A percentile compares a stretch with the other conserved stretches of the same genome.
Conservation (phyloP, 2,888 invertebrate species). For the Byasa hedistus region DNA sequence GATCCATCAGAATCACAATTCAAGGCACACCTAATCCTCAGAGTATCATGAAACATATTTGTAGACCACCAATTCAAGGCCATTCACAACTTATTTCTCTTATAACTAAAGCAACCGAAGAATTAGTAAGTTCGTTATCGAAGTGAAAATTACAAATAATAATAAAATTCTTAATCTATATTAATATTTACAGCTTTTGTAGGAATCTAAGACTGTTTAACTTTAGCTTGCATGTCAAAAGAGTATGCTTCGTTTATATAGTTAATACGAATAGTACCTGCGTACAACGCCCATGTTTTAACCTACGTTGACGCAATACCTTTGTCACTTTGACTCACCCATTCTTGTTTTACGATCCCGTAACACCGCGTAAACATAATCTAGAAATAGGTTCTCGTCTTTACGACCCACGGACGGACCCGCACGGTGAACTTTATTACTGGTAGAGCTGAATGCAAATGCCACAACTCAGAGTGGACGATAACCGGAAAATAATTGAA, state of each 20-base stretch:
- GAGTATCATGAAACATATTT: too few species aligned
- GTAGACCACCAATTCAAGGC: too few species aligned
- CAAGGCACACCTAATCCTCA: too few species aligned
- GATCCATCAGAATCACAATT: too few species aligned
- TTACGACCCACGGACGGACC: conserved; percentile 54
- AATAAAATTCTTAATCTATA: too few species aligned
- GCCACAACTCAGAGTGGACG: conserved; percentile 37
- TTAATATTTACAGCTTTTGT: too few species aligned
- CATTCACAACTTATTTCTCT: too few species aligned
- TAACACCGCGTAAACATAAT: conserved; percentile 59
- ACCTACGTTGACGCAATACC: conserved; percentile 17
- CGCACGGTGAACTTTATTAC: conserved; percentile 50
- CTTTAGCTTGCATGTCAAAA: not conserved
- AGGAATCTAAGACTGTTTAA: not conserved
- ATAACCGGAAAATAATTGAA: conserved; percentile 55
- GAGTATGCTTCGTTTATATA: not conserved
- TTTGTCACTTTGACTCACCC: conserved; percentile 47
- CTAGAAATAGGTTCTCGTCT: conserved; percentile 57
- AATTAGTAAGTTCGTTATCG: too few species aligned
- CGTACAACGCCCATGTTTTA: conserved; percentile 7
- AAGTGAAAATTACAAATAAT: too few species aligned
- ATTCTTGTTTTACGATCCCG: conserved; percentile 55
- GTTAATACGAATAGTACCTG: conserved; percentile 6
- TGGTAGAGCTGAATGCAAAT: conserved; percentile 46
- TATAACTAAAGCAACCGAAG: too few species aligned